These are phyloP conservation scores for Galerucella pusilla DNA, from an alignment of 2,888 invertebrate species.

Conservation along the genomic window DNA sequence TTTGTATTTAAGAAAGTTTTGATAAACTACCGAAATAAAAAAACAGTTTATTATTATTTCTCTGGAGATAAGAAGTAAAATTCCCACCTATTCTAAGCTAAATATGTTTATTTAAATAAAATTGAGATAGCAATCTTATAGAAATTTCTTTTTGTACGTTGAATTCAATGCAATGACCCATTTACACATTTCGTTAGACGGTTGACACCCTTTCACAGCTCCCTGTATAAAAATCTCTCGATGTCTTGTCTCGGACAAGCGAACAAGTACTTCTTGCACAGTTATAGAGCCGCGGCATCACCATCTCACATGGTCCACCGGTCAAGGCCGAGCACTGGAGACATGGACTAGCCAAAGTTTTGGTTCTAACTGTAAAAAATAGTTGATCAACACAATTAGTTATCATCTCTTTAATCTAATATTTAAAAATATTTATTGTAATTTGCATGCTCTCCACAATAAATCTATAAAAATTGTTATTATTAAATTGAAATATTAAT, in stretches of 20 bases:
- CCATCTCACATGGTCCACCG: slow-evolving; percentile 52
- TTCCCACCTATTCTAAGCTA: neutral
- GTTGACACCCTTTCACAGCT: slow-evolving; percentile 13
- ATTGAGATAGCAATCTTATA: neutral
- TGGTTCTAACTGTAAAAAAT: slow-evolving; percentile 2
- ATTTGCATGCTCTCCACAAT: neutral
- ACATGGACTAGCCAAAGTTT: slow-evolving; percentile 35
- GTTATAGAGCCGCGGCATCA: slow-evolving; percentile 32
- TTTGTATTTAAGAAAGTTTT: too few relatives aligned
- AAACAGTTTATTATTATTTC: neutral
- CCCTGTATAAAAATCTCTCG: slow-evolving; percentile 18
- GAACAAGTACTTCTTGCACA: slow-evolving; percentile 37
- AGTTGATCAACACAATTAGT: slow-evolving; percentile 5
- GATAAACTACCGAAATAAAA: too few relatives aligned
- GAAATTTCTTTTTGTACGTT: neutral
- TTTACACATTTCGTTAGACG: slow-evolving; percentile 13
- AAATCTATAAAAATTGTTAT: too few relatives aligned
- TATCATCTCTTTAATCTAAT: neutral
- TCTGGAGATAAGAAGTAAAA: neutral
- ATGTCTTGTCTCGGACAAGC: slow-evolving; percentile 16
- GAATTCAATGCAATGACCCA: slow-evolving; percentile 5
- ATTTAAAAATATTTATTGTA: neutral
- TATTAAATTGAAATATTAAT: too few relatives aligned
- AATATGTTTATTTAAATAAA: slow-evolving; percentile 1
- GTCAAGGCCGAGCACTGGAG: slow-evolving; percentile 61